Percentiles rank a stretch among this genome's conserved stretches.
phyloP scores from a whole-genome alignment of 1,140 invertebrate species.

The Piezodorus guildinii region DNA sequence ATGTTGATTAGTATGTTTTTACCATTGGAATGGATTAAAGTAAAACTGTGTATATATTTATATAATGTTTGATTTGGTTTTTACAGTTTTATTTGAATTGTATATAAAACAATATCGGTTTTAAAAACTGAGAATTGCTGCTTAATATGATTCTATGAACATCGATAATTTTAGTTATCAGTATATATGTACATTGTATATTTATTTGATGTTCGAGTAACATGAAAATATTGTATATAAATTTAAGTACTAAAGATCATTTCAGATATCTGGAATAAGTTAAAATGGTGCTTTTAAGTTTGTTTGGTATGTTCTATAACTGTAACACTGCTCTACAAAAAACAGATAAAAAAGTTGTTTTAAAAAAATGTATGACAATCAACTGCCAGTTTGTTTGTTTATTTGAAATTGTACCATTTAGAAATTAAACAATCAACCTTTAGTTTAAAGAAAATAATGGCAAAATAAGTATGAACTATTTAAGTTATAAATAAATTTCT shows the following conservation, averaged over 20 bases:
- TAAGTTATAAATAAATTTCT: no score
- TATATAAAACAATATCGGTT: constrained; percentile 1
- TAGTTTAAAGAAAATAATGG: no score
- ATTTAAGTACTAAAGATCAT: constrained; percentile 11
- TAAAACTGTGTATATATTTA: constrained; percentile 12
- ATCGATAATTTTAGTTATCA: background rate
- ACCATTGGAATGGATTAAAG: constrained; percentile 2
- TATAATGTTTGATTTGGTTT: constrained; percentile 2
- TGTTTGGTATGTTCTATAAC: no score
- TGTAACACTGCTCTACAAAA: no score
- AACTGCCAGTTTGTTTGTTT: no score
- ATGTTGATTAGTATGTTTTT: constrained; percentile 1
- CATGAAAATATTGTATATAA: constrained; percentile 12
- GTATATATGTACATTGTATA: constrained; percentile 1
- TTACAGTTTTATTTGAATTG: background rate
- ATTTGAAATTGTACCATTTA: no score
- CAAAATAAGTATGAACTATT: no score
- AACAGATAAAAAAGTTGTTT: no score
- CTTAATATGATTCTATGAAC: no score
- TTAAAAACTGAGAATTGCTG: background rate
- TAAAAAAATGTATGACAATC: no score
- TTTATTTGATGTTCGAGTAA: constrained; percentile 1
- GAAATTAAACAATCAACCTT: no score
- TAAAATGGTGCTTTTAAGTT: constrained; percentile 6
- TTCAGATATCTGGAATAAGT: constrained; percentile 4